Evolutionary conservation across 2,888 invertebrate species (phyloP), one percentile per base, ranked within the genome.

Genomic region (Melipona beecheii): DNA sequence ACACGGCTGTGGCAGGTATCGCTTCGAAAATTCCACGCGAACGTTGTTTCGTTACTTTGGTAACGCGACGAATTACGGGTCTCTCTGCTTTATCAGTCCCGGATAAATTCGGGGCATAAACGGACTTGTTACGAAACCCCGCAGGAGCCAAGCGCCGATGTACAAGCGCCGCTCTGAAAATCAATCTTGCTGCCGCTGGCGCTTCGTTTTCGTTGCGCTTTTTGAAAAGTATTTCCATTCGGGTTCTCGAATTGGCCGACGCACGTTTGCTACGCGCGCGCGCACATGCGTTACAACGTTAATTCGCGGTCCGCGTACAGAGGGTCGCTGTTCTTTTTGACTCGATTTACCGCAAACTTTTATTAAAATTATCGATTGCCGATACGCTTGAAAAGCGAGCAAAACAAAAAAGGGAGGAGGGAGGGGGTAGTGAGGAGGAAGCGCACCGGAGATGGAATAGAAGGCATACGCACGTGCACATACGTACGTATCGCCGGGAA

Each of bases 281-380:
- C 17, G 36, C 19, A 43, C n/a, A 27, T 19, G 36, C 52, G 54
- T 27, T 17, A 9, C 62, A 58, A 36, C 13, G 78, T 69, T 73
- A 76, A 82, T 69, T 74, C 76, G 68, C 17, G 56, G 49, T n/a
- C 43, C 70, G 49, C 69, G 60, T 31, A 24, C 52, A 65, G 43
- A 75, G 74, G 27, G 58, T 65, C 68, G 54, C 72, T 24, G 58
- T 24, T 66, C 71, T 71, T 71, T 86, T 83, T 86, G 82, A 73
- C 80, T 75, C 77, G 62, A 50, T 76, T 81, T 71, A 50, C 86
- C 50, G 54, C 71, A 85, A 87, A 85, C 83, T 85, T 85, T 89
- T 85, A 86, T 87, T 80, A 84, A 89, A 86, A 77, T 81, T 69
- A 87, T 89, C 86, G 89, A 86, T 87, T 83, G n/a, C 66, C 89